A percentile compares a stretch with the other conserved stretches of the same genome.
Conservation (phyloP, 2,797 vertebrate genomes). For the Mus caroli region DNA sequence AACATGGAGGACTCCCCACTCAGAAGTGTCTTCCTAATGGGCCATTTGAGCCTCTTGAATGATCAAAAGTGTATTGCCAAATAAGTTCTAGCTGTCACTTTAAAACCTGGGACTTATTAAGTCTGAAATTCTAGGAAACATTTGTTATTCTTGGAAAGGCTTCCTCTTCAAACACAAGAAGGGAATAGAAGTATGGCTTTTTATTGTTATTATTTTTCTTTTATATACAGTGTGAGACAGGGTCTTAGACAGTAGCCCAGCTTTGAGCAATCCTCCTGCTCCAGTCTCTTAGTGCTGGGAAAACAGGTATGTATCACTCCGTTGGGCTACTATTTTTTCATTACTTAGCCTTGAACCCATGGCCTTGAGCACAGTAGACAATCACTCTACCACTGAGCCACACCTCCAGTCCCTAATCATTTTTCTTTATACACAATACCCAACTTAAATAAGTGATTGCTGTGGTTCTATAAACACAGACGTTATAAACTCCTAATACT, state of each 20-base stretch:
- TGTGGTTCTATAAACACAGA: conserved; percentile 26
- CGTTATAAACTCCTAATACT: neutral
- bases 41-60: conserved; percentile 15
- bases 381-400: neutral
- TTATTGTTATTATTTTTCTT: neutral
- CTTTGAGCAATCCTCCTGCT: neutral
- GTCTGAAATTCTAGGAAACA: neutral
- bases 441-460: neutral
- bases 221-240: neutral
- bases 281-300: neutral
- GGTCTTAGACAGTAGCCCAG: neutral
- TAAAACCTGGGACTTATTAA: conserved; percentile 58
- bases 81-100: conserved; percentile 3
- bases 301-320: too few species aligned
- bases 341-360: neutral
- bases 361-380: neutral
- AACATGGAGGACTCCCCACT: neutral
- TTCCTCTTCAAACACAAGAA: conserved; percentile 50
- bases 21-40: neutral
- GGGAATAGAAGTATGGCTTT: neutral
- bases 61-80: neutral
- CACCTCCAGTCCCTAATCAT: too few species aligned
- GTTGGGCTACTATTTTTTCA: neutral
- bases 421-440: neutral
- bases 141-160: conserved; percentile 34